phyloP scores from a whole-genome alignment of 2,888 invertebrate species.

The Callyntrura guangdongensis region DNA sequence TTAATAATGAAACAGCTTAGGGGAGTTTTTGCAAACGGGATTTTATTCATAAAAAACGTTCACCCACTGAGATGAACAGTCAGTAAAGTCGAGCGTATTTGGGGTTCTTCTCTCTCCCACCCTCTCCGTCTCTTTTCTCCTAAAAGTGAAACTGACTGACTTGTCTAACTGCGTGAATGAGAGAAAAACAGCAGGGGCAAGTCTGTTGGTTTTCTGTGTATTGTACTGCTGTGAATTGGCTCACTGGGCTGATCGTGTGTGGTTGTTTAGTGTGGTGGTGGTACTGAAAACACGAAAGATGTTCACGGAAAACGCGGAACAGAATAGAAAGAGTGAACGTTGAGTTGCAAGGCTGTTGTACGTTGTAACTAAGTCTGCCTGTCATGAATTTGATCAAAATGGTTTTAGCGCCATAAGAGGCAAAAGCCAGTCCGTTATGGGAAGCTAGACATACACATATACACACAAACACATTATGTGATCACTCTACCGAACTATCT shows the following conservation, averaged over 20 bases:
- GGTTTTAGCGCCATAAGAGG: slow-evolving; percentile 47
- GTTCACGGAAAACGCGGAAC: slow-evolving; percentile 46
- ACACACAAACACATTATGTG: not conserved
- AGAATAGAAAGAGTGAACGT: slow-evolving; percentile 49
- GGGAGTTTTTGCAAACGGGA: not conserved
- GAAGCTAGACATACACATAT: not conserved
- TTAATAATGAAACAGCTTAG: not conserved
- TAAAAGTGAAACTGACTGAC: slow-evolving; percentile 26
- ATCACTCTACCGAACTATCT: not conserved
- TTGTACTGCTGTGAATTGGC: slow-evolving; percentile 49
- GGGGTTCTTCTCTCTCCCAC: not conserved
- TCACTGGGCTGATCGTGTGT: slow-evolving; percentile 23
- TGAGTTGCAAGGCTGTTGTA: slow-evolving; percentile 57
- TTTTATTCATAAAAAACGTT: slow-evolving; percentile 35
- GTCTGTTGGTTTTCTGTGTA: slow-evolving; percentile 28
- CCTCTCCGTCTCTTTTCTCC: not conserved
- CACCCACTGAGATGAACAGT: not conserved
- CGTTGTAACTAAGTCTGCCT: slow-evolving; percentile 30
- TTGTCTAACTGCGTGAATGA: slow-evolving; percentile 12
- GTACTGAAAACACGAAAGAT: slow-evolving; percentile 30
- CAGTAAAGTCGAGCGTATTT: not conserved
- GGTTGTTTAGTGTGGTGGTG: slow-evolving; percentile 37
- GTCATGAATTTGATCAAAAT: slow-evolving; percentile 49
- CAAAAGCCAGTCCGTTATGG: not conserved
- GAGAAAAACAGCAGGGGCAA: slow-evolving; percentile 32